Conservation (phyloP, 2,888 invertebrate species). For the Drosophila anomalata region DNA sequence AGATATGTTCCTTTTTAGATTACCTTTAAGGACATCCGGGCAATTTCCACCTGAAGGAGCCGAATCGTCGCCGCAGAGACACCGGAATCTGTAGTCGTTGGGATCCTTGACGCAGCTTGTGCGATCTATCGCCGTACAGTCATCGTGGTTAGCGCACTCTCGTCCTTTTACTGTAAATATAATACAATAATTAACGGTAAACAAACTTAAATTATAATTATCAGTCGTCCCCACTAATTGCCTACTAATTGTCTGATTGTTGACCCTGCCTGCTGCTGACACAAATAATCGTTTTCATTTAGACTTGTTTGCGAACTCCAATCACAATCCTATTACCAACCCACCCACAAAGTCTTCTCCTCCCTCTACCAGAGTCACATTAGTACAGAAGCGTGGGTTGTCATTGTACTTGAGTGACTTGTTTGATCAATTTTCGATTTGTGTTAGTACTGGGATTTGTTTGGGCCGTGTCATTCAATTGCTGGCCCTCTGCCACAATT, state of each 20-base stretch:
- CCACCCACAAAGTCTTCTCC: slow-evolving; percentile 28
- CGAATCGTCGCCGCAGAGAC: slow-evolving; percentile 89
- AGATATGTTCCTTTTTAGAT: slow-evolving; percentile 39
- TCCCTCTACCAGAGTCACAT: slow-evolving; percentile 29
- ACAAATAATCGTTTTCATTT: slow-evolving; percentile 27
- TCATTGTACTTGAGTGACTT: slow-evolving; percentile 73
- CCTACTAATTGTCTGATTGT: slow-evolving; percentile 32
- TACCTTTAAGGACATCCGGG: slow-evolving; percentile 87
- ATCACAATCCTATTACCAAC: slow-evolving; percentile 28
- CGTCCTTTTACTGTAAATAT: slow-evolving; percentile 85
- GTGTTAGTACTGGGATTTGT: slow-evolving; percentile 29
- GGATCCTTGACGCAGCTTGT: slow-evolving; percentile 88
- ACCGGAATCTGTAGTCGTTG: slow-evolving; percentile 86
- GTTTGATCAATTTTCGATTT: slow-evolving; percentile 74
- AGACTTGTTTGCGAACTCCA: slow-evolving; percentile 18
- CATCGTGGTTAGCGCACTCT: slow-evolving; percentile 86
- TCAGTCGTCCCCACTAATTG: slow-evolving; percentile 22
- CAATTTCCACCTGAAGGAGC: slow-evolving; percentile 88
- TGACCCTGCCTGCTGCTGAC: background rate
- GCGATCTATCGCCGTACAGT: slow-evolving; percentile 87
- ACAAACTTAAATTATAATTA: slow-evolving; percentile 18
- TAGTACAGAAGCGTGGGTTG: slow-evolving; percentile 53
- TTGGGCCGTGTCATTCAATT: slow-evolving; percentile 42
- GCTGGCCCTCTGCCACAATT: slow-evolving; percentile 39
- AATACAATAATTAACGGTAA: slow-evolving; percentile 6